Evolutionary conservation across 2,113 vertebrate genomes (phyloP), one percentile per base, ranked within the genome.

Genomic region (Laticauda laticaudata): DNA sequence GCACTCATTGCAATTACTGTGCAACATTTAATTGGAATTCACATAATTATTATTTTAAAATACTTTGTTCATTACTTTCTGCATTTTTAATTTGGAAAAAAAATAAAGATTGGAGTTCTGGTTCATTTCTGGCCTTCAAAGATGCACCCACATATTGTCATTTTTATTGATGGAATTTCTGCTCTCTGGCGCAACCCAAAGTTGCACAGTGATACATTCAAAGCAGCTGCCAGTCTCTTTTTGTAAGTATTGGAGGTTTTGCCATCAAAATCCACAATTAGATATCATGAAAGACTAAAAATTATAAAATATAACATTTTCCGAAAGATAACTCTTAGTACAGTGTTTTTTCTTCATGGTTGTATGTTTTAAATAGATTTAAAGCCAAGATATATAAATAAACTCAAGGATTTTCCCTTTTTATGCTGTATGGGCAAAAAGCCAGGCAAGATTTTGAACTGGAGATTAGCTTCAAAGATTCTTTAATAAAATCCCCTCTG

Each of bases 1-100:
- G 94, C 95, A 96, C 97, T 97, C 95, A 85, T 95, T 97, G 95
- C 97, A 97, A 98, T 98, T 97, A 97, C 93, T 24, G 86, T 64
- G 91, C 96, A 95, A 94, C 94, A 93, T 91, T n/a, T 97, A 97
- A 97, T 86, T 90, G 95, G 95, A 94, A 97, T 94, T 96, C 94
- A 45, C 96, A 95, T 97, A 97, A 98, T 98, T 97, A 97, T 98
- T 97, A 97, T 97, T 98, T 97, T 97, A 96, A 97, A 96, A 96
- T 93, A 55, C 96, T 96, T 96, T 95, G 95, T 96, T 94, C 95
- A 93, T 97, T 94, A 96, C 86, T 93, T 96, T 96, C 95, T 93
- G 94, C 93, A 96, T 96, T 96, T 97, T 97, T 97, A 97, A 98
- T 97, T 97, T 93, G 91, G 90, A 94, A 96, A 96, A 95, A 96